Percentiles rank a stretch among this genome's conserved stretches.
phyloP scores from a whole-genome alignment of 2,113 vertebrate genomes.

The Malurus cyaneus region DNA sequence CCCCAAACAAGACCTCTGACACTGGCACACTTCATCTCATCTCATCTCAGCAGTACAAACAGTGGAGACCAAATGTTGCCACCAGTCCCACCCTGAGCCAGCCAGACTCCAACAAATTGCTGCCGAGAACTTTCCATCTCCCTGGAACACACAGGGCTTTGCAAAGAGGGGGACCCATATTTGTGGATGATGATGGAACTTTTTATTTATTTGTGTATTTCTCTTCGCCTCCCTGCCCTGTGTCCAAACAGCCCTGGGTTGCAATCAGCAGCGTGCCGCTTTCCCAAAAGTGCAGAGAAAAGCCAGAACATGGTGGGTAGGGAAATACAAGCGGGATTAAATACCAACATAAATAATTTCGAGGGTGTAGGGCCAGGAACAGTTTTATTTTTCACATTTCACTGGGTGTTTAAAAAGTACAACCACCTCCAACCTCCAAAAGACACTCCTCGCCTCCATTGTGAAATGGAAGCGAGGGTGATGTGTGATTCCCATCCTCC shows the following conservation, averaged over 20 bases:
- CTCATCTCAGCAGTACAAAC: rapidly evolving
- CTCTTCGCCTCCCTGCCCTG: neutral
- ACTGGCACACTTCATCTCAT: neutral
- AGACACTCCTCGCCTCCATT: neutral
- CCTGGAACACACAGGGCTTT: neutral
- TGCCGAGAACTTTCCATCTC: neutral
- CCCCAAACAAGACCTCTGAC: rapidly evolving
- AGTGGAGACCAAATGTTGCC: neutral
- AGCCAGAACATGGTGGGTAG: neutral
- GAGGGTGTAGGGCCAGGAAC: neutral
- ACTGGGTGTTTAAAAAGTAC: conserved; percentile 1
- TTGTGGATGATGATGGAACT: neutral
- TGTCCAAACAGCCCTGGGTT: neutral
- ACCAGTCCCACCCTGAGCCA: neutral
- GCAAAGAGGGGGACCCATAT: neutral
- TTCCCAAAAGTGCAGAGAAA: neutral
- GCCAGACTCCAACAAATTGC: rapidly evolving
- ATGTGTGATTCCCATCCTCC: neutral
- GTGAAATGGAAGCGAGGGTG: neutral
- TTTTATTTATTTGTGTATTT: neutral
- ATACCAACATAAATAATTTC: neutral
- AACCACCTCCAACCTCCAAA: conserved; percentile 31
- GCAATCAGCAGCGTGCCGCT: neutral
- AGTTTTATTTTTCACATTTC: conserved; percentile 29
- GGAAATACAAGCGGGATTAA: neutral